Base-by-base conservation (phyloP, 2,797 vertebrate species). In the Macropodus opercularis region DNA sequence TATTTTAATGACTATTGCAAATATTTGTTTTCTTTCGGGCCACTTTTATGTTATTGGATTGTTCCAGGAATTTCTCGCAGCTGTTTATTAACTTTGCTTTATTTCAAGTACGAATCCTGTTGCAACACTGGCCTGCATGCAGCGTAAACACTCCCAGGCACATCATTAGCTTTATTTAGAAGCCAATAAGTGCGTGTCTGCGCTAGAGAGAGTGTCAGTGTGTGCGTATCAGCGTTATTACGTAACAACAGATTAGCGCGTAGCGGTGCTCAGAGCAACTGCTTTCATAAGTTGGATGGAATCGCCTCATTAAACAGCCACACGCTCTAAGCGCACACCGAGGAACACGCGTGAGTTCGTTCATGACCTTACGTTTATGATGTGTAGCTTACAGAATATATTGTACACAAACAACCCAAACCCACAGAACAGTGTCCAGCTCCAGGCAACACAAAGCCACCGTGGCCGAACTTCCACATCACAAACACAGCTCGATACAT, bases 241-340 rank as follows among this genome's bases (percentile, higher is more conserved):
- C 41, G 35, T 83, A 84, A 84, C 59, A 68, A 8, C 46, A 70
- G 81, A 88, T 88, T 84, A 85, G 27, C 35, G 55, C 13, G 3
- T 29, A 38, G 53, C 63, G 54, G 49, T 41, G 75, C 56, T 63
- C 36, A 18, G 49, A 79, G 26, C 59, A 58, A 58, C 69, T 74
- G 50, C 53, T 49, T 77, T 77, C 72, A 85, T 66, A 68, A 78
- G 69, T 59, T 52, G 26, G 38, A 32, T 68, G 51, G 60, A 80
- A 63, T 57, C 72, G 69, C 63, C 67, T 61, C 38, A 80, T 69
- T 75, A n/a, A 78, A 66, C 51, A 51, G 62, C n/a, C 34, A 36
- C 49, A 38, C 24, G 36, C 29, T 63, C 23, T 39, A 24, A 35
- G 26, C 31, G 31, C 5, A 6, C 47, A 23, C 55, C 13, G 29